Evolutionary conservation across 2,888 invertebrate species (phyloP), one percentile per base, ranked within the genome.

Genomic region (Drosophila monieri): DNA sequence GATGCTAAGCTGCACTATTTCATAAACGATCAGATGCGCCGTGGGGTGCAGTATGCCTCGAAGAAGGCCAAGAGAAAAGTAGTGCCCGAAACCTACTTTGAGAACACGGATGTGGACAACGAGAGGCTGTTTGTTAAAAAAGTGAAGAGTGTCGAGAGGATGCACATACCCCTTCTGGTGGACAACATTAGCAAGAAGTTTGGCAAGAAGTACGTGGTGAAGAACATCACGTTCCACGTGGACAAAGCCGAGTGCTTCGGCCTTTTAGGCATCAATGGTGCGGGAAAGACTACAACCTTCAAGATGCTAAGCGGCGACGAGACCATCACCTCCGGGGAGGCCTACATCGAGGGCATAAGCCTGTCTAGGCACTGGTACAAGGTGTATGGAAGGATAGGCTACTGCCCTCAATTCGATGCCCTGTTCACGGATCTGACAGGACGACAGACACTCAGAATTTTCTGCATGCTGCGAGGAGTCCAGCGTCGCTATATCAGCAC

Each of bases 251-350:
- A 96, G 90, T 96, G 96, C 84, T 96, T 96, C 81, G 96, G 96
- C 6, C 91, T 96, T 18, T 91, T 96, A 35, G 96, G 97, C 0
- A 94, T 96, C 0, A 96, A 97, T 89, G 96, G 97, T 3, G 96
- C 96, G 0, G 97, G 96, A 0, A 97, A 97, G 90, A 96, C 96
- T 0, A 94, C 95, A 1, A 97, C 97, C 0, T 97, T 97, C 90
- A 95, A 95, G 91, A 96, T 97, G 95, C 92, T 97, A 71, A 97
- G 97, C 57, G 97, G 97, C 0, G 96, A 96, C 87, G 94, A 94
- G 77, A 89, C 90, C 3, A 93, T 95, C 10, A 94, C 95, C 0
- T 92, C 93, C 41, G 96, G 96, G 0, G 93, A 94, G 58, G 95
- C 94, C 0, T 95, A 92, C 90, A 93, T 96, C 10, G 91, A 93